Percentiles rank a stretch among this genome's conserved stretches.
These are phyloP conservation scores for Alethe diademata DNA, from an alignment of 2,113 vertebrate species.

Conservation along the genomic window DNA sequence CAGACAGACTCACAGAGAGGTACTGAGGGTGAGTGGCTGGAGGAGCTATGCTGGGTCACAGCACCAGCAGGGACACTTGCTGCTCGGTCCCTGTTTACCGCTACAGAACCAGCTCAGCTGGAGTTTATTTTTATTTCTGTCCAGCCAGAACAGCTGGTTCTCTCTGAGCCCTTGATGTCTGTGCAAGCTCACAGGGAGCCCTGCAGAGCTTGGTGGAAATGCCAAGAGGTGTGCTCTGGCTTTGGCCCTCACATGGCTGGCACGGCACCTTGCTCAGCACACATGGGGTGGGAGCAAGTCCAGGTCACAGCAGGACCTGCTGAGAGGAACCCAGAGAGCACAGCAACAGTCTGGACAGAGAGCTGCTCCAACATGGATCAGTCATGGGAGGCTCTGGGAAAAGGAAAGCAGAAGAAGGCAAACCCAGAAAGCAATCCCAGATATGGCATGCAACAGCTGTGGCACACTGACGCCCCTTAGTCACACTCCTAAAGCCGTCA, in stretches of 20 bases:
- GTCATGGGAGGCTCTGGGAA: not conserved
- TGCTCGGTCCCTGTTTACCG: not conserved
- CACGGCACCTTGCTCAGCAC: not conserved
- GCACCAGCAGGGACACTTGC: not conserved
- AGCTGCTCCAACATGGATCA: not conserved
- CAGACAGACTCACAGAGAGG: not conserved
- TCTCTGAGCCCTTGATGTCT: not conserved
- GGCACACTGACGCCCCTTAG: not conserved
- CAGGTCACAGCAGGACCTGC: not conserved
- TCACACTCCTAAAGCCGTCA: not conserved
- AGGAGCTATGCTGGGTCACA: not conserved
- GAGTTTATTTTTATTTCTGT: not conserved
- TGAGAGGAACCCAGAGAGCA: not conserved
- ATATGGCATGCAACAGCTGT: not conserved
- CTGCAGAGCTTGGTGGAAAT: not conserved
- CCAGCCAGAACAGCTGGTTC: not conserved
- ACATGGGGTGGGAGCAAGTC: accelerated
- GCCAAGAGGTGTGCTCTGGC: not conserved
- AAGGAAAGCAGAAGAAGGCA: not conserved
- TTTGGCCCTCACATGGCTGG: not conserved
- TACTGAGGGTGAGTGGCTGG: not conserved
- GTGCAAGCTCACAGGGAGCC: not conserved
- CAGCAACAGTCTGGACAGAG: not conserved
- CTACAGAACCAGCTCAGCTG: not conserved
- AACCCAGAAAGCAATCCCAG: not conserved